These are phyloP conservation scores for Candoia aspera DNA, from an alignment of 2,113 vertebrate species.

Conservation along the genomic window DNA sequence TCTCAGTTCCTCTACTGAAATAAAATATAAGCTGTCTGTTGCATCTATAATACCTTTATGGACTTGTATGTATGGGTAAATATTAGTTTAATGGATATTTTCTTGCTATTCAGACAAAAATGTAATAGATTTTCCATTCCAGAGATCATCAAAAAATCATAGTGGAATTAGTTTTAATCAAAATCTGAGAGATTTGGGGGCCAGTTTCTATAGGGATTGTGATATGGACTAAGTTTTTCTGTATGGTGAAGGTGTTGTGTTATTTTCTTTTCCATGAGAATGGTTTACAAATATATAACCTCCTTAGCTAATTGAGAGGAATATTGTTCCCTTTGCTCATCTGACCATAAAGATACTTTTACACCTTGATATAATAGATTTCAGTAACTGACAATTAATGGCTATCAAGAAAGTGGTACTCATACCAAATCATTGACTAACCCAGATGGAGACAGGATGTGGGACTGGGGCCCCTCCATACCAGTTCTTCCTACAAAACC, in stretches of 20 bases:
- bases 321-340: neutral
- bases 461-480: neutral
- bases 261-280: neutral
- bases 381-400: neutral
- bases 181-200: neutral
- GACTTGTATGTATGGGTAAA: neutral
- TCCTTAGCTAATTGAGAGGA: neutral
- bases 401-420: neutral
- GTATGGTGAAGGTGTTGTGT: neutral
- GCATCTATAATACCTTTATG: neutral
- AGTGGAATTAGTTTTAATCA: neutral
- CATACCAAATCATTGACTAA: neutral
- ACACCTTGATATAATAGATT: neutral
- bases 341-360: neutral
- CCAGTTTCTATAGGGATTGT: neutral
- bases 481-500: neutral
- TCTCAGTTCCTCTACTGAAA: neutral
- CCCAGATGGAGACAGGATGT: neutral
- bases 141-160: neutral
- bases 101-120: neutral
- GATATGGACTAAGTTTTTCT: neutral
- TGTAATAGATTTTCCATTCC: neutral
- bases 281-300: neutral
- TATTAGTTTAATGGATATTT: neutral
- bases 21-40: neutral